These are phyloP conservation scores for Gasteruption jaculator DNA, from an alignment of 2,888 invertebrate genomes.

Conservation along the genomic window DNA sequence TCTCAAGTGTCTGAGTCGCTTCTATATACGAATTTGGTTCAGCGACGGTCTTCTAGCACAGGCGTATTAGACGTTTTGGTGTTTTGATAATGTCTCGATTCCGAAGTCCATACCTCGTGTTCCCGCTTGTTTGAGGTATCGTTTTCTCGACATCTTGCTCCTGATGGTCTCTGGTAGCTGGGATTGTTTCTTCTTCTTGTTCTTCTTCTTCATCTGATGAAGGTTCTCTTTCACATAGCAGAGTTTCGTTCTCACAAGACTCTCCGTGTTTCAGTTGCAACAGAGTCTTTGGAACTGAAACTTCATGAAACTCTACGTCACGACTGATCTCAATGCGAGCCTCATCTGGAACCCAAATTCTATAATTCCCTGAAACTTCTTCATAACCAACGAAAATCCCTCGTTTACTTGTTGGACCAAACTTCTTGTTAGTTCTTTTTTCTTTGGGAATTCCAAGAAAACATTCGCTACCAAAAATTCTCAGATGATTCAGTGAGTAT, in stretches of 20 bases:
- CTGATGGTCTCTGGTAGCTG: neutral
- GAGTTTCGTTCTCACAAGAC: no score
- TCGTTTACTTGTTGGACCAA: slow-evolving; percentile 4
- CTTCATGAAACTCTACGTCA: slow-evolving; percentile 13
- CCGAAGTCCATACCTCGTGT: slow-evolving; percentile 2
- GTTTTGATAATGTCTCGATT: neutral
- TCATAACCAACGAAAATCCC: slow-evolving; percentile 4
- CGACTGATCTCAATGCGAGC: slow-evolving; percentile 6
- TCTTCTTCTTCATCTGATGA: slow-evolving; percentile 7
- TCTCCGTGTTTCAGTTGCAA: slow-evolving; percentile 7
- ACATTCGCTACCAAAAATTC: slow-evolving; percentile 7
- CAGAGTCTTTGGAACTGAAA: neutral
- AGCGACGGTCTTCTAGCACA: neutral
- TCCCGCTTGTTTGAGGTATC: neutral
- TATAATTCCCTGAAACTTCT: neutral
- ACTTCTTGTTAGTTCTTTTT: slow-evolving; percentile 2
- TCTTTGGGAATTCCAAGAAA: slow-evolving; percentile 3
- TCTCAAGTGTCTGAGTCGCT: slow-evolving; percentile 4
- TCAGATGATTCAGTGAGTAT: neutral
- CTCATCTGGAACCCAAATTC: slow-evolving; percentile 10
- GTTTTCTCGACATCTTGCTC: neutral
- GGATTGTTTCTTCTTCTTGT: neutral
- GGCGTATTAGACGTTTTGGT: slow-evolving; percentile 1
- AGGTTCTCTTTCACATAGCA: no score
- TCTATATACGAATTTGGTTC: slow-evolving; percentile 7